Percentiles rank a stretch among this genome's conserved stretches.
phyloP scores from a whole-genome alignment of 1,140 invertebrate genomes.

The Maconellicoccus hirsutus region DNA sequence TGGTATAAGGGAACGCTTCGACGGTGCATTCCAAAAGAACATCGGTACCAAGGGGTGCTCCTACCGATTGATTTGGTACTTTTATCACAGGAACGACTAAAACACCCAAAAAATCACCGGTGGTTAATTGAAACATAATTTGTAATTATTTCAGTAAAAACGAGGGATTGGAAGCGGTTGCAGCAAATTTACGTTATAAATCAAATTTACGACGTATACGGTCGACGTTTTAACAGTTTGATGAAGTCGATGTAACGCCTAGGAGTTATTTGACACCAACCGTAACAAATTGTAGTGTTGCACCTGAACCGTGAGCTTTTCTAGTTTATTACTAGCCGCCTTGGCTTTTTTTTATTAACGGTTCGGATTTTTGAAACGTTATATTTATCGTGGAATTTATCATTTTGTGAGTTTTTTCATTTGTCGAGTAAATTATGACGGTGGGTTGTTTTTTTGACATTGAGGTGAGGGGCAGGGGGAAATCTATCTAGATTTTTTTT shows the following conservation, averaged over 20 bases:
- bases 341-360: too few relatives aligned
- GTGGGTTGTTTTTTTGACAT: too few relatives aligned
- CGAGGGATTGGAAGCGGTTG: background rate
- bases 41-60: slow-evolving; percentile 71
- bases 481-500: too few relatives aligned
- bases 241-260: background rate
- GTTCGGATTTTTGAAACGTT: too few relatives aligned
- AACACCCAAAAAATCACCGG: slow-evolving; percentile 33
- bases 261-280: background rate
- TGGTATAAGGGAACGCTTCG: slow-evolving; percentile 75
- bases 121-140: too few relatives aligned
- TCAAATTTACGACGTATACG: background rate
- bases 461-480: too few relatives aligned
- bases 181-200: background rate
- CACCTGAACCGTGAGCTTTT: background rate
- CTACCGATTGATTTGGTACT: slow-evolving; percentile 77
- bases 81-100: slow-evolving; percentile 78
- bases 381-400: too few relatives aligned
- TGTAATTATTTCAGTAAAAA: background rate
- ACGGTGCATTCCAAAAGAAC: slow-evolving; percentile 80
- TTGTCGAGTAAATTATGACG: too few relatives aligned
- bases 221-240: background rate
- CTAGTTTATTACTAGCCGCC: too few relatives aligned
- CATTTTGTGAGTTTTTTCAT: too few relatives aligned
- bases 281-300: background rate